Evolutionary conservation across 2,797 vertebrate species (phyloP), one percentile per base, ranked within the genome.

Genomic region (Hyperoplus lanceolatus): DNA sequence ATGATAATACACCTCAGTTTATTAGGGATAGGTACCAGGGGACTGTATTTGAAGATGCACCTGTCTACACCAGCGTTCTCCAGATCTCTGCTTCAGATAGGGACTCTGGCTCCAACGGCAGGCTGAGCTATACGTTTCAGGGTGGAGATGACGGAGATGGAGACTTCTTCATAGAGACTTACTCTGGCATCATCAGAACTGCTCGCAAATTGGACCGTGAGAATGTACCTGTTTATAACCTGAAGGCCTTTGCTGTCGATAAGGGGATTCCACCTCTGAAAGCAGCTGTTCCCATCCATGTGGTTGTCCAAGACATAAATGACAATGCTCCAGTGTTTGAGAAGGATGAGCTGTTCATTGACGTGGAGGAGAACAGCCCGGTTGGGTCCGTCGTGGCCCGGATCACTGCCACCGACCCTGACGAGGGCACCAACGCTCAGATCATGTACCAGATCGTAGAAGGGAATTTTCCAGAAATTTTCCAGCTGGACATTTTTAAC

Each of bases 381-480:
- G 96, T 99, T 39, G 98, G 97, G 13, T 99, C 98, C 0, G 95
- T 98, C 1, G 97, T 99, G 87, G 98, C 98, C 1, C 93, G 91
- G 4, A 97, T 99, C 77, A 96, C 87, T 0, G 98, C 98, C 41
- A 91, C 94, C 0, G 98, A 99, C 86, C 98, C 98, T 0, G 98
- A 99, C 0, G 98, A 99, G 71, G 98, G 98, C 60, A 96, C 97
- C 54, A 99, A 99, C 0, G 98, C 98, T 39, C 97, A 99, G 90
- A 98, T 99, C 90, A 98, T 99, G 96, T 99, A 99, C 82, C 98
- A 99, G 91, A 99, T 99, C 0, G 97, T 99, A 50, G 98, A 99
- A 86, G 98, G 98, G 39, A 99, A 99, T 53, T 92, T 95, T 60
- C 98, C 98, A 0, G 97, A 99, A 87, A 96, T 98, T 70, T 99